Base-by-base conservation (phyloP, 2,797 vertebrate genomes). In the Botia almorhae region DNA sequence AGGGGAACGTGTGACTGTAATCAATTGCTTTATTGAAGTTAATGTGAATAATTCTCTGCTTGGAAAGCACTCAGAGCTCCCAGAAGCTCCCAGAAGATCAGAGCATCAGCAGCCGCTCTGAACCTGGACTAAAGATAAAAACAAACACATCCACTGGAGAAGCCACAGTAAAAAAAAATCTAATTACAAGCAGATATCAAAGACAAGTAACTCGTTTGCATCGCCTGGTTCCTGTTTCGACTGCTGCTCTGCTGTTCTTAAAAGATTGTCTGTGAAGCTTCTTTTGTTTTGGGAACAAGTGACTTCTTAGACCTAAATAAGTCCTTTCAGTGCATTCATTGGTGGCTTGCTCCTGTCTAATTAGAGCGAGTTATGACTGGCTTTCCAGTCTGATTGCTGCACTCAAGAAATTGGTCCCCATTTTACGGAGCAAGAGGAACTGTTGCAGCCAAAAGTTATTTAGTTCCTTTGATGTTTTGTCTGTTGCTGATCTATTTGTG, bases 21-120 rank as follows among this genome's bases (percentile, higher is more conserved):
- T 81, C 60, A 83, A 56, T 65, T 65, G 16, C 12, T 23, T 80
- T 80, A 83, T 80, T 75, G 75, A 70, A 74, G 60, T 53, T 67
- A 65, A 78, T 75, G 70, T 78, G 81, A 78, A 83, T 81, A 74
- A 83, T 85, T 81, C 51, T 71, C 70, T 70, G 26, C 58, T 43
- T 64, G 60, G 72, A 83, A 71, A 63, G 71, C 64, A 61, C 13
- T 65, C 55, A 12, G 7, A 71, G 76, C n/a, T 80, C 76, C 68
- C 76, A 39, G 43, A 51, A 71, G 76, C n/a, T 80, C 76, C 68
- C 76, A 39, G 43, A 51, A 65, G 58, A 80, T 69, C 70, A 48
- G 79, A 53, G 77, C 76, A 74, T 65, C 39, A 79, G 64, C 50
- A 58, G 74, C 10, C 73, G 48, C 50, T 16, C 64, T 43, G 51